Evolutionary conservation across 2,888 invertebrate genomes (phyloP).

Genomic region (Boloria selene): DNA sequence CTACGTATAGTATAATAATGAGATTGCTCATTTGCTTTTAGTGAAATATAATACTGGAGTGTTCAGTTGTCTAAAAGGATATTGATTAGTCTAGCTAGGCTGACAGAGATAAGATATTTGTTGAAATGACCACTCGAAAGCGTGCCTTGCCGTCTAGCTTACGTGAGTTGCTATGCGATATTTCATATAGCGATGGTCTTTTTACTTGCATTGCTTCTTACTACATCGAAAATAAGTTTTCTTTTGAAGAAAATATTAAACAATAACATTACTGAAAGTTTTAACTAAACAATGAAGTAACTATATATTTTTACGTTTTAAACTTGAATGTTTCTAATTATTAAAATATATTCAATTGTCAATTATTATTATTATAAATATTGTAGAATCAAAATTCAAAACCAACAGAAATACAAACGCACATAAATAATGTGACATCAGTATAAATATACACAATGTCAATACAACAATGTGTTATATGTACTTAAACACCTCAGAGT

Average conservation of each 20-base stretch:
- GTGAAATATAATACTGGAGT: constrained; percentile 30
- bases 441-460: constrained; percentile 6
- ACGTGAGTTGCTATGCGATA: constrained; percentile 44
- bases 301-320: no score
- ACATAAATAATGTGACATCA: neutral
- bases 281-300: no score
- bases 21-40: constrained; percentile 2
- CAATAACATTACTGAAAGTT: no score
- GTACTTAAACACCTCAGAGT: neutral
- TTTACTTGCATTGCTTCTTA: no score
- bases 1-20: neutral
- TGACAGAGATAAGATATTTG: constrained; percentile 54
- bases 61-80: constrained; percentile 54
- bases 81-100: constrained; percentile 64
- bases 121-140: constrained; percentile 40
- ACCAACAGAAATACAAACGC: no score
- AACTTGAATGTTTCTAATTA: no score
- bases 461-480: neutral
- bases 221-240: no score
- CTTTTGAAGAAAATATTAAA: no score
- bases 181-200: constrained; percentile 1
- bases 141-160: constrained; percentile 46
- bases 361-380: no score
- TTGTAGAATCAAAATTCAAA: no score
- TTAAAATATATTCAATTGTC: no score